phyloP scores from a whole-genome alignment of 2,797 vertebrate genomes.

The Triplophysa yarkandensis region DNA sequence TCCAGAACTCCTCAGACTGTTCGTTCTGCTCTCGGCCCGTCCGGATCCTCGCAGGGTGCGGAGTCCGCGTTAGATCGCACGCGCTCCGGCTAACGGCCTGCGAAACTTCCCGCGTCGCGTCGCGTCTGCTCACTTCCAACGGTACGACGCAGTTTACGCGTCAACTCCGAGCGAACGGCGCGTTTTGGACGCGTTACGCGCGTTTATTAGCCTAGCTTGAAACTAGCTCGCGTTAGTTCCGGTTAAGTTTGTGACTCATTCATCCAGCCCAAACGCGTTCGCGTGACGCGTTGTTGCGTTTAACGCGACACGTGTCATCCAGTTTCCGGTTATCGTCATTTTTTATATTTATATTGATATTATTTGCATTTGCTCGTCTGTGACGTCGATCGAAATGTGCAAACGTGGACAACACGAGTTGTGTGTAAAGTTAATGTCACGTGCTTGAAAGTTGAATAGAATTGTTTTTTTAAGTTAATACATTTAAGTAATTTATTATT shows the following conservation, averaged over 20 bases:
- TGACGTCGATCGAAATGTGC: too few relatives aligned
- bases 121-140: not conserved
- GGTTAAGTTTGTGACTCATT: constrained; percentile 45
- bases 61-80: constrained; percentile 42
- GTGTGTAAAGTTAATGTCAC: too few relatives aligned
- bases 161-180: not conserved
- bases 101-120: constrained; percentile 26
- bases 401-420: too few relatives aligned
- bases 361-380: too few relatives aligned
- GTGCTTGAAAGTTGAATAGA: too few relatives aligned
- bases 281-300: not conserved
- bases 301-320: not conserved
- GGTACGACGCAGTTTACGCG: not conserved
- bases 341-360: too few relatives aligned
- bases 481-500: too few relatives aligned
- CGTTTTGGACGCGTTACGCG: not conserved
- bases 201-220: not conserved
- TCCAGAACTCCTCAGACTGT: too few relatives aligned
- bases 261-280: constrained; percentile 16
- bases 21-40: too few relatives aligned
- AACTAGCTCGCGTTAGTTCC: constrained; percentile 23
- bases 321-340: too few relatives aligned
- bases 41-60: too few relatives aligned
- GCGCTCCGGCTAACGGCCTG: constrained; percentile 44
- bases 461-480: too few relatives aligned